Evolutionary conservation across 2,113 vertebrate species (phyloP), one percentile per base, ranked within the genome.

Genomic region (Eulacestoma nigropectus): DNA sequence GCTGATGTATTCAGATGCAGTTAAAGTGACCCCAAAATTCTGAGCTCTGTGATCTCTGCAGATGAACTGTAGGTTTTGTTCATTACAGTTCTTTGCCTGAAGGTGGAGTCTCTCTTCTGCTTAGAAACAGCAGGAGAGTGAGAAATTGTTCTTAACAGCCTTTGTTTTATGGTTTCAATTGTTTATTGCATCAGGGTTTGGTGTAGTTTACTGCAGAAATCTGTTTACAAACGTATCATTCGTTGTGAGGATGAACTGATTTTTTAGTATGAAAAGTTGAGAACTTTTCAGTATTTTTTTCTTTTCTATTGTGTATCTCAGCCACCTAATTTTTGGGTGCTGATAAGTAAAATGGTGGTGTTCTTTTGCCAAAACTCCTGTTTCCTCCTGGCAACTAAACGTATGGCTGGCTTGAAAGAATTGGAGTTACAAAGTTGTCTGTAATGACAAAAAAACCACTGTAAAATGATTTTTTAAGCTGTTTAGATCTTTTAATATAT

Each of bases 181-280:
- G 18, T 63, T 86, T 20, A 56, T 86, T 2, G 1, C 20, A 14
- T 69, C 22, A 33, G 55, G 16, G 69, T 89, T 86, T 25, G 12
- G 13, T 35, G 4, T 8, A 13, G 16, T 37, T 94, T 37, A 62
- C 53, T 83, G 60, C 37, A 84, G 49, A 87, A 94, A 59, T 26
- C 23, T 9, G 4, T 78, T 77, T 41, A 26, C 4, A 2, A 72
- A 33, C 2, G 0, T 33, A 21, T 6, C 2, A 33, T 47, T 53
- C 0, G 0, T 52, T 90, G 39, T 27, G 47, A 29, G 35, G 29
- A 35, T 74, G 13, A 83, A 44, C 6, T 19, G 13, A 29, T 17
- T 22, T 75, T 80, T 76, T 41, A 29, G 3, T 41, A 29, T 50
- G 35, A 73, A 63, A 83, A 79, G 4, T 1, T 1, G 11, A 37